phyloP scores from a whole-genome alignment of 2,888 invertebrate species.

The Halocaridina rubra region DNA sequence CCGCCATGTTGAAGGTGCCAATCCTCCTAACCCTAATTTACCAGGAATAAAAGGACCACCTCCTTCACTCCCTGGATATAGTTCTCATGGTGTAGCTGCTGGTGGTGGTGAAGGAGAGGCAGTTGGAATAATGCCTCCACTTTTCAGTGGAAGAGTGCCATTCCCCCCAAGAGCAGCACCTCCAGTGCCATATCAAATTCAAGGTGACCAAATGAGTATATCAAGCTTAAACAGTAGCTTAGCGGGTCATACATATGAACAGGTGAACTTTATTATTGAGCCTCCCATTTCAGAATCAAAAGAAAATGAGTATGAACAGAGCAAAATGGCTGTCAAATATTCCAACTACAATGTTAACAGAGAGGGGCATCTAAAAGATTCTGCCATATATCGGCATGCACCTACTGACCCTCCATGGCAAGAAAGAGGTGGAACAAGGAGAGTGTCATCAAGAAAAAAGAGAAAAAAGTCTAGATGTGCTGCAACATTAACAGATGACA shows the following conservation, averaged over 20 bases:
- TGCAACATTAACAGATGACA: constrained; percentile 43
- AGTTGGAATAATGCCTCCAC: not conserved
- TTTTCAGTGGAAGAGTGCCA: constrained; percentile 19
- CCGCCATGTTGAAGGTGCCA: constrained; percentile 24
- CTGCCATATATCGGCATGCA: not conserved
- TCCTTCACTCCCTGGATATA: not conserved
- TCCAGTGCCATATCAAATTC: constrained; percentile 46
- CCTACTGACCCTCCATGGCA: not conserved
- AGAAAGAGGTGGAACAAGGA: not conserved
- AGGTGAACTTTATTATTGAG: constrained; percentile 52
- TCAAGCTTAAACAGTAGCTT: constrained; percentile 57
- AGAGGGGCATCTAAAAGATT: no score
- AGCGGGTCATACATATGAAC: constrained; percentile 62
- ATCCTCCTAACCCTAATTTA: not conserved
- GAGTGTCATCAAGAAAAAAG: constrained; percentile 17
- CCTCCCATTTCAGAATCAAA: constrained; percentile 38
- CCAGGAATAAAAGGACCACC: not conserved
- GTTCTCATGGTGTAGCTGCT: constrained; percentile 1
- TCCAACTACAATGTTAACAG: no score
- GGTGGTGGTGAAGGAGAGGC: constrained; percentile 40
- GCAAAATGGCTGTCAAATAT: not conserved
- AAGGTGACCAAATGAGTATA: constrained; percentile 49
- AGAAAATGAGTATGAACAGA: constrained; percentile 40
- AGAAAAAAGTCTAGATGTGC: constrained; percentile 42
- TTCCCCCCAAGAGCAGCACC: constrained; percentile 46